Conservation (phyloP, 2,797 vertebrate species). For the Sebastes taczanowskii region DNA sequence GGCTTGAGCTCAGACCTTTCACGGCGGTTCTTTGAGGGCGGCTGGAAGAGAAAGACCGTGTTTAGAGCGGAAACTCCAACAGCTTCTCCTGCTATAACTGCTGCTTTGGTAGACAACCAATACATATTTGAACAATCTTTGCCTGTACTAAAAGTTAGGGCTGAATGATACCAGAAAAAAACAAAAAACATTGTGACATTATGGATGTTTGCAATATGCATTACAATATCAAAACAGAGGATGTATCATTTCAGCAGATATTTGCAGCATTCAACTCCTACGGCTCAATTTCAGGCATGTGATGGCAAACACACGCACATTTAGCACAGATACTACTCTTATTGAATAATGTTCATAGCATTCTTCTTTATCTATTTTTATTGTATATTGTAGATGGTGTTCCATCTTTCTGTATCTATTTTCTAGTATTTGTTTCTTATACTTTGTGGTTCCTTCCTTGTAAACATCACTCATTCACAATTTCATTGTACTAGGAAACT, state of each 20-base stretch:
- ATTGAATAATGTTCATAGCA: no score
- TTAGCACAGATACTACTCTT: no score
- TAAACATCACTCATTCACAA: no score
- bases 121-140: not conserved
- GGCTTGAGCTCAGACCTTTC: constrained; percentile 98
- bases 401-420: no score
- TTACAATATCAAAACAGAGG: not conserved
- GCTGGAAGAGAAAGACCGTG: constrained; percentile 77
- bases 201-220: not conserved
- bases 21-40: constrained; percentile 97
- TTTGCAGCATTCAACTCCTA: not conserved
- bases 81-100: not conserved
- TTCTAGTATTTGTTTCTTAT: no score
- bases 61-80: constrained; percentile 4
- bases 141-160: not conserved
- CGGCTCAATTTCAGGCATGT: not conserved
- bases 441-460: no score
- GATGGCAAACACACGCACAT: not conserved
- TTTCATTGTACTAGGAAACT: no score
- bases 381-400: no score
- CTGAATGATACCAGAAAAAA: not conserved
- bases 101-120: not conserved
- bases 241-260: not conserved
- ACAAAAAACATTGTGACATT: not conserved
- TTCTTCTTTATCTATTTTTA: no score